Evolutionary conservation across 2,888 invertebrate genomes (phyloP).

Genomic region (Mesorhabditis sp.): DNA sequence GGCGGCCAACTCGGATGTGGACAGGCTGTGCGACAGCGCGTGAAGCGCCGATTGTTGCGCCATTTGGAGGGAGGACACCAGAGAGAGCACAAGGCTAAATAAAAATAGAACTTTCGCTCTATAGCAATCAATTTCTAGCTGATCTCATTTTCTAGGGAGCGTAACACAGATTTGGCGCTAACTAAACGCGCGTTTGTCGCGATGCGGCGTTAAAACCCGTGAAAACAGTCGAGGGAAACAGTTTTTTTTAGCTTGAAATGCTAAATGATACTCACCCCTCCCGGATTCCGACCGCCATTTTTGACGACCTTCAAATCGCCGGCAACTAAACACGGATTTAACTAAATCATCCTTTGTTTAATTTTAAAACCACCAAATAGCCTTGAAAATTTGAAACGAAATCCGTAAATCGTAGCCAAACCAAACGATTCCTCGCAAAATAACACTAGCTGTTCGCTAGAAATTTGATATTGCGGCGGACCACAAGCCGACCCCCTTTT

Average conservation of each 20-base stretch:
- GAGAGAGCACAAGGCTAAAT: slow-evolving; percentile 33
- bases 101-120: neutral
- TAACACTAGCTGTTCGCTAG: too few relatives aligned
- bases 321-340: too few relatives aligned
- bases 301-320: neutral
- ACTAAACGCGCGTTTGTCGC: neutral
- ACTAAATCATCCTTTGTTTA: too few relatives aligned
- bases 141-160: neutral
- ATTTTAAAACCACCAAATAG: too few relatives aligned
- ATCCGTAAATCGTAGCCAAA: too few relatives aligned
- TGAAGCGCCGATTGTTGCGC: slow-evolving; percentile 30
- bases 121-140: neutral
- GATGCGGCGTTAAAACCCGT: neutral
- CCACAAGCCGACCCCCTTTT: too few relatives aligned
- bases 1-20: slow-evolving; percentile 21
- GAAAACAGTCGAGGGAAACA: neutral
- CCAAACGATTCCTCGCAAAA: too few relatives aligned
- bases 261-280: neutral
- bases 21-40: slow-evolving; percentile 17
- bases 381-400: too few relatives aligned
- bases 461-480: too few relatives aligned
- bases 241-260: neutral
- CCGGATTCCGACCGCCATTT: neutral
- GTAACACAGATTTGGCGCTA: neutral
- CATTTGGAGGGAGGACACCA: slow-evolving; percentile 40